These are phyloP conservation scores for Myripristis jacobus DNA, from an alignment of 2,797 vertebrate genomes.

Conservation along the genomic window DNA sequence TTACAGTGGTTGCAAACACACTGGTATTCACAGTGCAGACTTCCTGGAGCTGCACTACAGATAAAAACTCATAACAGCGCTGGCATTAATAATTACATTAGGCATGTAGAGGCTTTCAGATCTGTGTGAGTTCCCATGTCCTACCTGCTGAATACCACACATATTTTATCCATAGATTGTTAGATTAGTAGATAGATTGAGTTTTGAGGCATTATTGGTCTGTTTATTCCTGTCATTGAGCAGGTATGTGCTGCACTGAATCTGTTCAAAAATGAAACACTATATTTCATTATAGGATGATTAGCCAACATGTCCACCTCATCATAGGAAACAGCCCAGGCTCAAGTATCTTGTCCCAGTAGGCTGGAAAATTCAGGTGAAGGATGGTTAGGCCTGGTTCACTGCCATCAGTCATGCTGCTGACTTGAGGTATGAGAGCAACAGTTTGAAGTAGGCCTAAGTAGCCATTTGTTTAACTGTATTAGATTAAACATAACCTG, in stretches of 20 bases:
- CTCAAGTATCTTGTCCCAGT: conserved; percentile 26
- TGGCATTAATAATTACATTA: background rate
- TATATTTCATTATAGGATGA: conserved; percentile 20
- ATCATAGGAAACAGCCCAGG: conserved; percentile 47
- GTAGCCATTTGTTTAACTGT: conserved; percentile 55
- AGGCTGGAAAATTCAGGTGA: conserved; percentile 39
- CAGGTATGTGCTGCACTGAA: conserved; percentile 2
- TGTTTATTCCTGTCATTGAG: background rate
- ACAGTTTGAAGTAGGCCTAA: conserved; percentile 37
- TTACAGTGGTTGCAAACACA: conserved; percentile 42
- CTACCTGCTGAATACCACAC: background rate
- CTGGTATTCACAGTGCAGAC: conserved; percentile 35
- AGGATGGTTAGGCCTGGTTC: conserved; percentile 58
- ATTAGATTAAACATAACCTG: conserved; percentile 52
- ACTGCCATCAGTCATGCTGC: conserved; percentile 49
- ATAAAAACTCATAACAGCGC: conserved; percentile 16
- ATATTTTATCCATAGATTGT: background rate
- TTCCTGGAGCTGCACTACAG: conserved; percentile 24
- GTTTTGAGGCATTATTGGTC: background rate
- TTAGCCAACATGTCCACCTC: conserved; percentile 6
- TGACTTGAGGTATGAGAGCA: conserved; percentile 37
- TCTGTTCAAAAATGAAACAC: too few species aligned
- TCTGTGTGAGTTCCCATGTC: background rate
- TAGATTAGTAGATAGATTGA: too few species aligned
- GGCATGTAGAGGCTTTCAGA: background rate